Evolutionary conservation across 30 jellyfish, hydroid and myxozoan genomes (phyloP).

Genomic region (Catostylus mosaicus): DNA sequence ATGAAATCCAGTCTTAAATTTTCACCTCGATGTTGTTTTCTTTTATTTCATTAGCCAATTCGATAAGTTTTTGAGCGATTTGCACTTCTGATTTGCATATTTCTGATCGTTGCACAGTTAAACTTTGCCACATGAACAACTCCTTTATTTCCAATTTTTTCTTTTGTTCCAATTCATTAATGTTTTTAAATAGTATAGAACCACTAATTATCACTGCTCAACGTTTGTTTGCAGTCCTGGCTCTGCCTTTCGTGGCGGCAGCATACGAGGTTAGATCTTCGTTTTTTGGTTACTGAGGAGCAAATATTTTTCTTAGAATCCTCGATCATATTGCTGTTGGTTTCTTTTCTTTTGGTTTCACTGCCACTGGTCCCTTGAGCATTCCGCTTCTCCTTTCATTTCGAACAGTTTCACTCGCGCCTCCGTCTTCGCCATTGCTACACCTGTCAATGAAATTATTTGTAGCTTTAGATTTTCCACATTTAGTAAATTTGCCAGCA

Average conservation of each 20-base stretch:
- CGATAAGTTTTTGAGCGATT: too few relatives aligned
- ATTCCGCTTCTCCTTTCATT: constrained; percentile 14
- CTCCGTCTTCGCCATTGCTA: constrained; percentile 25
- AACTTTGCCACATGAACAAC: neutral
- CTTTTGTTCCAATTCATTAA: neutral
- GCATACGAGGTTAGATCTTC: constrained; percentile 15
- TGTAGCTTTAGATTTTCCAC: constrained; percentile 27
- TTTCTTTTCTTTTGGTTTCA: constrained; percentile 14
- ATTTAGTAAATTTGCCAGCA: constrained; percentile 19
- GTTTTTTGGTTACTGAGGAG: constrained; percentile 5
- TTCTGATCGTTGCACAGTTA: too few relatives aligned
- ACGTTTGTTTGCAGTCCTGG: constrained; percentile 20
- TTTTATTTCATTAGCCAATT: constrained; percentile 2
- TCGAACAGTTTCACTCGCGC: constrained; percentile 33
- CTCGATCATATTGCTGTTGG: constrained; percentile 2
- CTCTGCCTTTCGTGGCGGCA: constrained; percentile 26
- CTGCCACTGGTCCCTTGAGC: constrained; percentile 21
- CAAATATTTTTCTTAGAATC: constrained; percentile 11
- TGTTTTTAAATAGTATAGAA: neutral
- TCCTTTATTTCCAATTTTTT: too few relatives aligned
- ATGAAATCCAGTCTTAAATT: neutral
- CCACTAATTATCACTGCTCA: constrained; percentile 21
- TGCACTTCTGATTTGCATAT: too few relatives aligned
- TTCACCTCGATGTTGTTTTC: constrained; percentile 34
- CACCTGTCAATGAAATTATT: constrained; percentile 14